Base-by-base conservation (phyloP, 2,888 invertebrate genomes). In the Meghimatium bilineatum region DNA sequence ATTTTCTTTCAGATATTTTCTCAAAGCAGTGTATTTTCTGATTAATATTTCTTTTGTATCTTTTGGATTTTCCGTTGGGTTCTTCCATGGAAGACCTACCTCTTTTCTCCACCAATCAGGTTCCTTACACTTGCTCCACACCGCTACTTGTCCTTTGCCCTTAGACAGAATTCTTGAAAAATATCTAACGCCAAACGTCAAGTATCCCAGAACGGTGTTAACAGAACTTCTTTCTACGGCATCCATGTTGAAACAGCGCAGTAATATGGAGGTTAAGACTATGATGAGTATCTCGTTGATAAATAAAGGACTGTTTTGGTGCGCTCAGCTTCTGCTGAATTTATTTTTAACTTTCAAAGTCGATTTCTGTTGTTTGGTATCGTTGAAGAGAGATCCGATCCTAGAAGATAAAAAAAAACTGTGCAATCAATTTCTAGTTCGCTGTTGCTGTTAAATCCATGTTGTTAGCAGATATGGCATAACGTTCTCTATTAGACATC, bases 31-130 rank as follows among this genome's bases (percentile, higher is more conserved):
- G 63, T 75, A 84, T 49, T 86, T 86, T 32, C 17, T 67, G 26
- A 79, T 71, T 84, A 86, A 82, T 75, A 75, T 71, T 69, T 82
- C 82, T 67, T 82, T 84, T 2, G 81, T 84, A 82, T 86, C 86
- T 69, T 86, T 86, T n/a, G 86, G 86, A 52, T 86, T 86, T 32
- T 82, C 71, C 8, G 86, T 86, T 52, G 86, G 86, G 56, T 86
- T 86, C 60, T 86, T 86, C 86, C 86, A 86, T 29, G 84, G 49
- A 38, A 56, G 56, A 1, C 56, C 38, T 26, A 84, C 82, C 6
- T 29, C 79, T 49, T 32, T 34, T 56, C 82, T 84, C 86, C 86
- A 86, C 84, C 84, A 86, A 10, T n/a, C n/a, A 26, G 86, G 86
- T 52, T 86, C 78, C 32, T 82, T 82, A 69, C 72, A 67, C 32